phyloP scores from a whole-genome alignment of 2,113 vertebrate species.

The Colossoma macropomum region DNA sequence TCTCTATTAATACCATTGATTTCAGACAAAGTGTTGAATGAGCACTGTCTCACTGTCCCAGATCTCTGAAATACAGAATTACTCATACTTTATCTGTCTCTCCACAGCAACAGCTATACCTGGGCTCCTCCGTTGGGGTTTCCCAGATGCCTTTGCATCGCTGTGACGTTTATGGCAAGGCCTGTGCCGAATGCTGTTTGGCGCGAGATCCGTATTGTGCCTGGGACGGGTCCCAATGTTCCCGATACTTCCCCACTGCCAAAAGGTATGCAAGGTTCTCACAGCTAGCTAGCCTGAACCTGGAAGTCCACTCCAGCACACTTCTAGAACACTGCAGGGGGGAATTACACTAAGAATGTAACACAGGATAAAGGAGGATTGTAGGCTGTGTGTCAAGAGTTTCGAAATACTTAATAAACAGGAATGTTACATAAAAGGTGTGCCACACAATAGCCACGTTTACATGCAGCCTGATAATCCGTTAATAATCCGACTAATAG shows the following conservation, averaged over 20 bases:
- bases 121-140: slow-evolving; percentile 88
- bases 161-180: slow-evolving; percentile 94
- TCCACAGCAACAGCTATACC: slow-evolving; percentile 93
- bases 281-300: slow-evolving; percentile 8
- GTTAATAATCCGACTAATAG: too few species aligned
- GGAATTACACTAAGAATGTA: not conserved
- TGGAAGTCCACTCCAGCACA: not conserved
- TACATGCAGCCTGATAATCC: too few species aligned
- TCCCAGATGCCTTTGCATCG: slow-evolving; percentile 95
- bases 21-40: too few species aligned
- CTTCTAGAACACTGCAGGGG: not conserved
- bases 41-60: not conserved
- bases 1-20: not conserved
- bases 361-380: slow-evolving; percentile 10
- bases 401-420: not conserved
- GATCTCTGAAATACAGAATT: not conserved
- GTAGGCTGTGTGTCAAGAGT: slow-evolving; percentile 13
- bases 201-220: slow-evolving; percentile 97
- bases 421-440: slow-evolving; percentile 12
- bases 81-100: slow-evolving; percentile 2
- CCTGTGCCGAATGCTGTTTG: slow-evolving; percentile 96
- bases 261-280: slow-evolving; percentile 84
- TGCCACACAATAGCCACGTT: too few species aligned
- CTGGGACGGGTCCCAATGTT: slow-evolving; percentile 95
- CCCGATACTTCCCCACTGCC: slow-evolving; percentile 96